Base-by-base conservation (phyloP, 2,797 vertebrate species). In the Melanotaenia trifasciata region DNA sequence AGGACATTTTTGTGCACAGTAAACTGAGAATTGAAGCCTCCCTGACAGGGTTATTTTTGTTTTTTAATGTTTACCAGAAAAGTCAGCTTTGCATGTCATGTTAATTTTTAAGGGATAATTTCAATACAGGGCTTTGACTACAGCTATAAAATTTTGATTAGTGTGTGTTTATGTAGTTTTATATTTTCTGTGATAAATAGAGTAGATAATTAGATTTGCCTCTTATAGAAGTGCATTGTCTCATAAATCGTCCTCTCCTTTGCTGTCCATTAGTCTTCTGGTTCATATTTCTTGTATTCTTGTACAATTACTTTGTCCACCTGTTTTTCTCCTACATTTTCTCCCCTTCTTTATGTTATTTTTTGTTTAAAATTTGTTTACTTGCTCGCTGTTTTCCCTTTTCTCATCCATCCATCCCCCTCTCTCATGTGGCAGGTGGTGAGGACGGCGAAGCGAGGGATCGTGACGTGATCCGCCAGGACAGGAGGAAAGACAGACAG, bases 391-490 rank as follows among this genome's bases (percentile, higher is more conserved):
- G 5, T 18, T 66, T 14, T 58, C 72, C 54, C 30, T 38, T 18
- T 58, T 43, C 56, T 62, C 24, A 22, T 61, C 60, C 33, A 0
- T 66, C 61, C 63, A 20, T 54, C 64, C 40, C 33, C 13, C 47
- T 22, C 0, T 68, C 74, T 68, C 64, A 28, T 47, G 0, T 59
- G 9, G 68, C 90, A 94, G 95, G 93, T 92, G 91, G 94, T 83
- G 98, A 99, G 78, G 98, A 99, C 76, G 71, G 92, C 1, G 98
- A 99, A 92, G 96, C 92, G 70, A 95, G 97, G 80, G 97, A 99
- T 85, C 95, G 98, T 78, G 97, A 99, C 9, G 96, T 99, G 92
- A 99, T 99, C 85, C 95, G 97, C 79, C 96, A 98, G 7, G 97
- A 97, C 80, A 94, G 97, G 70, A 95, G 96, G 86, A 99, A 97